These are phyloP conservation scores for Marasmarcha lunaedactyla DNA, from an alignment of 2,888 invertebrate genomes.

Conservation along the genomic window DNA sequence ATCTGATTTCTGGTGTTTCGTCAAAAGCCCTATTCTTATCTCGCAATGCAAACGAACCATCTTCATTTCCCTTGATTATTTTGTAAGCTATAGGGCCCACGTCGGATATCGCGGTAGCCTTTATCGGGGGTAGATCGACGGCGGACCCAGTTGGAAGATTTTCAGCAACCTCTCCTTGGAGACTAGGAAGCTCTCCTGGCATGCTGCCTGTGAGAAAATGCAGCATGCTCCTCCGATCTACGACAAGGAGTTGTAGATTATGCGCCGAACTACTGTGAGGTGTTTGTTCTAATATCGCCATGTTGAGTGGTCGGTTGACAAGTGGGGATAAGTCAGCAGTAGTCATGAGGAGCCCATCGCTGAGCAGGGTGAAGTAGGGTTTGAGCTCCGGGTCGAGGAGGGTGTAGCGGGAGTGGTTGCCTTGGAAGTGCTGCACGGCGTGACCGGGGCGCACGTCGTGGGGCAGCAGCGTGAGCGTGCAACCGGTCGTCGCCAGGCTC, in stretches of 20 bases:
- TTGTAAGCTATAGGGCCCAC: conserved; percentile 81
- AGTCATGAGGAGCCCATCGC: conserved; percentile 91
- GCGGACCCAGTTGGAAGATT: conserved; percentile 80
- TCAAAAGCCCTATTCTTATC: conserved; percentile 57
- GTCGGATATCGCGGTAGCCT: conserved; percentile 76
- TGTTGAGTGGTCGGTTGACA: conserved; percentile 83
- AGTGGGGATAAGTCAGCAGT: conserved; percentile 86
- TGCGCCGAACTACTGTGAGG: conserved; percentile 85
- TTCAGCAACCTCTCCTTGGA: conserved; percentile 80
- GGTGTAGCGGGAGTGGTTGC: conserved; percentile 65
- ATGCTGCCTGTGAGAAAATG: conserved; percentile 77
- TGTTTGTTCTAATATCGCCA: conserved; percentile 85
- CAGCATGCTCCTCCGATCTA: conserved; percentile 86
- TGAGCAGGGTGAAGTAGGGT: conserved; percentile 87
- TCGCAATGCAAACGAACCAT: conserved; percentile 79
- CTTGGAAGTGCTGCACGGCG: conserved; percentile 83
- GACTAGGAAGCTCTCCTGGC: conserved; percentile 11
- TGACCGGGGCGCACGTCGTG: conserved; percentile 92
- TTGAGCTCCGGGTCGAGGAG: conserved; percentile 83
- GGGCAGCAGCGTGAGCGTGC: conserved; percentile 77
- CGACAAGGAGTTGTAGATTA: conserved; percentile 82
- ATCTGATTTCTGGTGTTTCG: conserved; percentile 55
- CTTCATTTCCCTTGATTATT: conserved; percentile 82
- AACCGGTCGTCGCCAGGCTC: conserved; percentile 34
- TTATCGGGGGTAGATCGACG: conserved; percentile 78